Percentiles rank a stretch among this genome's conserved stretches.
Conservation (phyloP, 53 echinoderm and acorn worm species). For the Mesocentrotus franciscanus region DNA sequence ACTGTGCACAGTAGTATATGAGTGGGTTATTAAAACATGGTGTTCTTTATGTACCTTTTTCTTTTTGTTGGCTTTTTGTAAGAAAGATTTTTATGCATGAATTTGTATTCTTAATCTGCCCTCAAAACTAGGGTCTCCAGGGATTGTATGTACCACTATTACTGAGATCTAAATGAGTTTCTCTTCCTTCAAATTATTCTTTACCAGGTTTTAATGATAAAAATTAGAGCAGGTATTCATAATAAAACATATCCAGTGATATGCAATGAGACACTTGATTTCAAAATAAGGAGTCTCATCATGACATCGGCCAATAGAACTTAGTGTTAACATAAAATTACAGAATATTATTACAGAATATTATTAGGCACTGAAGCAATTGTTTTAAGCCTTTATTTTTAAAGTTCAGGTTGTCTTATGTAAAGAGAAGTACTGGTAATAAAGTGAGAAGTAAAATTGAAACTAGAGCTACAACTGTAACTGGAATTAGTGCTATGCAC, state of each 20-base stretch:
- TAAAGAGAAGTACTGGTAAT: neutral
- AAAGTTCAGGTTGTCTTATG: neutral
- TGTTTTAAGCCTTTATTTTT: neutral
- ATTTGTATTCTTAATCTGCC: slow-evolving; percentile 33
- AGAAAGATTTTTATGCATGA: slow-evolving; percentile 22
- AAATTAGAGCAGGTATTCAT: neutral
- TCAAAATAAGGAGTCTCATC: neutral
- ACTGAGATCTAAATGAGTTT: neutral
- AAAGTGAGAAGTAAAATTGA: neutral
- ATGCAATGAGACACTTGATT: neutral
- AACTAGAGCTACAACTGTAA: neutral
- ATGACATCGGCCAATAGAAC: neutral
- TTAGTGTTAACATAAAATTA: neutral
- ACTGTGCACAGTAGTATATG: neutral
- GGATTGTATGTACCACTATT: neutral
- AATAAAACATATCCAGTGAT: neutral
- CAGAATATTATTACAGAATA: neutral
- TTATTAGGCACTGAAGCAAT: neutral
- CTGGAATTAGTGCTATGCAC: too few relatives aligned
- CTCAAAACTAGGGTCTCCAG: neutral
- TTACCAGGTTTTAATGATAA: neutral
- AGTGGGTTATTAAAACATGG: neutral
- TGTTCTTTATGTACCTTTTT: neutral
- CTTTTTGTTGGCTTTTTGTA: neutral
- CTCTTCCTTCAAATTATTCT: neutral